phyloP scores from a whole-genome alignment of 2,113 vertebrate genomes.

The Perca schrenkii region DNA sequence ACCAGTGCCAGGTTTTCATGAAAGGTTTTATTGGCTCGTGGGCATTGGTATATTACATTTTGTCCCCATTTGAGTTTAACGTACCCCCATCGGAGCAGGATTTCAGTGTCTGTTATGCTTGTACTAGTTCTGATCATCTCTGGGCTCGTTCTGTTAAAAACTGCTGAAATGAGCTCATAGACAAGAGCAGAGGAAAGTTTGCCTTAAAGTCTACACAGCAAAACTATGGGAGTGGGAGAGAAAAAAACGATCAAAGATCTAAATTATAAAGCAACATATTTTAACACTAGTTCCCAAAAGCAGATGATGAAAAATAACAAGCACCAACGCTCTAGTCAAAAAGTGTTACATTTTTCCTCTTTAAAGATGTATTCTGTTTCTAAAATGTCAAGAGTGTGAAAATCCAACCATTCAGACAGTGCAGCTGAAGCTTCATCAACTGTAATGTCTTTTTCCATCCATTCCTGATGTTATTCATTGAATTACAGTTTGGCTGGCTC shows the following conservation, averaged over 20 bases:
- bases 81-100: slow-evolving; percentile 28
- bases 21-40: slow-evolving; percentile 24
- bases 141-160: slow-evolving; percentile 29
- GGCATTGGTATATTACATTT: slow-evolving; percentile 39
- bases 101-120: slow-evolving; percentile 36
- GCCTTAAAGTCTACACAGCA: slow-evolving; percentile 49
- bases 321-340: neutral
- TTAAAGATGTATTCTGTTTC: slow-evolving; percentile 6
- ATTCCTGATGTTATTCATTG: slow-evolving; percentile 32
- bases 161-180: slow-evolving; percentile 44
- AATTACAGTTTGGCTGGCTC: slow-evolving; percentile 38
- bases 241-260: slow-evolving; percentile 44
- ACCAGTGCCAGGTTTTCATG: slow-evolving; percentile 1
- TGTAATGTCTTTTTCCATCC: slow-evolving; percentile 19
- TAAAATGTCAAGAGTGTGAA: slow-evolving; percentile 19
- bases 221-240: slow-evolving; percentile 34
- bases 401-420: neutral
- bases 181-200: slow-evolving; percentile 38
- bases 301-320: slow-evolving; percentile 43
- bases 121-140: slow-evolving; percentile 52
- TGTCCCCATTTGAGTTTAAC: slow-evolving; percentile 29
- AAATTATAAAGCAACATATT: slow-evolving; percentile 48
- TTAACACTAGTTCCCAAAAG: slow-evolving; percentile 36
- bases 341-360: neutral
- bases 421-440: slow-evolving; percentile 29